These are phyloP conservation scores for Acyrthosiphon pisum DNA, from an alignment of 1,140 invertebrate genomes.

Conservation along the genomic window DNA sequence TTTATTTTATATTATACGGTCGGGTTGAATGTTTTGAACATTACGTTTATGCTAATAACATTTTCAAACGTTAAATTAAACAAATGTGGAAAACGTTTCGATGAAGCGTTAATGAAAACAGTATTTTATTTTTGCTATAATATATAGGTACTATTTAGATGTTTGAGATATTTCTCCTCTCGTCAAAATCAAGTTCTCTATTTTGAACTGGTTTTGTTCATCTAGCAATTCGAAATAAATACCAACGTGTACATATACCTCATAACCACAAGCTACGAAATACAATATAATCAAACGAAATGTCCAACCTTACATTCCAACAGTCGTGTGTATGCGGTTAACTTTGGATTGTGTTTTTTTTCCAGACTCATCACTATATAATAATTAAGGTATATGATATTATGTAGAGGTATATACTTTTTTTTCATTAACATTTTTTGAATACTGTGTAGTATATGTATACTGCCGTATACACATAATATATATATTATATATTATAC, in stretches of 20 bases:
- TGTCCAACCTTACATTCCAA: slow-evolving; percentile 45
- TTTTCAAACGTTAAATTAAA: background rate
- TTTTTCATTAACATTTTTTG: slow-evolving; percentile 35
- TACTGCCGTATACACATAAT: background rate
- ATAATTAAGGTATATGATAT: background rate
- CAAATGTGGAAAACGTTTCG: background rate
- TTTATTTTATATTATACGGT: background rate
- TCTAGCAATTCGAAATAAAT: slow-evolving; percentile 42
- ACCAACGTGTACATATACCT: slow-evolving; percentile 11
- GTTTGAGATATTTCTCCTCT: background rate
- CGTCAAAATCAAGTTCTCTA: slow-evolving; percentile 29
- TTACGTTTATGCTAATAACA: slow-evolving; percentile 11
- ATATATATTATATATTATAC: background rate
- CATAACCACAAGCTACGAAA: slow-evolving; percentile 50
- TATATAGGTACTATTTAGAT: background rate
- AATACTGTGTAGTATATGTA: background rate
- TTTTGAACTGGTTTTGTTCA: slow-evolving; percentile 46
- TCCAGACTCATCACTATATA: background rate
- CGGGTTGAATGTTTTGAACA: background rate
- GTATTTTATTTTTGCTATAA: background rate
- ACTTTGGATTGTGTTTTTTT: slow-evolving; percentile 33
- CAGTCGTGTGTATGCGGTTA: slow-evolving; percentile 27
- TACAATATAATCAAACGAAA: slow-evolving; percentile 38
- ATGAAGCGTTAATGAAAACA: background rate
- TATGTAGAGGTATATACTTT: slow-evolving; percentile 1